Percentiles rank a stretch among this genome's conserved stretches.
These are phyloP conservation scores for Rhyacophila brunnea DNA, from an alignment of 1,140 invertebrate species.

Conservation along the genomic window DNA sequence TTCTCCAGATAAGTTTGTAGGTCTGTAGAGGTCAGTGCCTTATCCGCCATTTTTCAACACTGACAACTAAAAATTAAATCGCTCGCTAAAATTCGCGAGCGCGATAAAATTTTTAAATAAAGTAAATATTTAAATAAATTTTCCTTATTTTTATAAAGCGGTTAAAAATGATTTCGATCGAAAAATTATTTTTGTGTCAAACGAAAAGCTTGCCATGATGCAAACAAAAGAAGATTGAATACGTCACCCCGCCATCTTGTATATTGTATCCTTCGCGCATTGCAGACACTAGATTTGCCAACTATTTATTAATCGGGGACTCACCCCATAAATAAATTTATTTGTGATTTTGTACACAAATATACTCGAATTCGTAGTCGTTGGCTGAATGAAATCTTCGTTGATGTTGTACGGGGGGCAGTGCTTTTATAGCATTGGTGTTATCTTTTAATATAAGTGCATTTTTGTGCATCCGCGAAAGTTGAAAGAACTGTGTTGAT, in stretches of 20 bases:
- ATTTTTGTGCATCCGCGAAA: conserved; percentile 57
- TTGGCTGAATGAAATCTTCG: conserved; percentile 47
- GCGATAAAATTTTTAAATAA: background rate
- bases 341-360: conserved; percentile 56
- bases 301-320: conserved; percentile 55
- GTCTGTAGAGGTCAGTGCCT: conserved; percentile 43
- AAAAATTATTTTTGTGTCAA: background rate
- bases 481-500: conserved; percentile 57
- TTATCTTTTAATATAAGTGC: conserved; percentile 45
- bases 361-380: conserved; percentile 56
- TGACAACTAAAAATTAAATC: conserved; percentile 23
- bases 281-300: conserved; percentile 57
- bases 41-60: conserved; percentile 53
- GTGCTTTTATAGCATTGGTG: conserved; percentile 16
- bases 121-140: background rate
- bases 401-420: conserved; percentile 11
- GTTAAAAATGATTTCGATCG: background rate
- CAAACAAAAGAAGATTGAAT: conserved; percentile 40
- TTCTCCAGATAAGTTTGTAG: no score
- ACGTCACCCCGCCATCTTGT: conserved; percentile 58
- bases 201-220: conserved; percentile 18
- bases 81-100: background rate
- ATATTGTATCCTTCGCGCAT: conserved; percentile 51
- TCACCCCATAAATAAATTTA: conserved; percentile 52
- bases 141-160: conserved; percentile 6